phyloP scores from a whole-genome alignment of 2,113 vertebrate species.

The Hippocampus abdominalis region DNA sequence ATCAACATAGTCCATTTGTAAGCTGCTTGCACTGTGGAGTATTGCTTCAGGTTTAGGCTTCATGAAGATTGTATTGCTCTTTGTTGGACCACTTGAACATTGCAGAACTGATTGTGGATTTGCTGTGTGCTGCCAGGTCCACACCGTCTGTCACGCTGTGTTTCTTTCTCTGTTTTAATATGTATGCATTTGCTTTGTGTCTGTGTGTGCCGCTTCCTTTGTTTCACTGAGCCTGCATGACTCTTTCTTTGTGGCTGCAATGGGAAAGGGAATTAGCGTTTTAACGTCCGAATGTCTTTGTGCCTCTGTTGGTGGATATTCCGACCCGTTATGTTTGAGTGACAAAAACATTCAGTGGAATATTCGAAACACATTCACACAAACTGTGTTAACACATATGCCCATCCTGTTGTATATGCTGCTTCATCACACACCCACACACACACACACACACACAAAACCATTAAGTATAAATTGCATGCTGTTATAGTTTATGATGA shows the following conservation, averaged over 20 bases:
- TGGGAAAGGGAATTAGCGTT: conserved; percentile 20
- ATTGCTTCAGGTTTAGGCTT: conserved; percentile 15
- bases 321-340: conserved; percentile 2
- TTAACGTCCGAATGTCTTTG: conserved; percentile 33
- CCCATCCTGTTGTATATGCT: conserved; percentile 23
- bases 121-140: conserved; percentile 37
- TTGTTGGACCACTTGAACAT: conserved; percentile 9
- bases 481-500: conserved; percentile 11
- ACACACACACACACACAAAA: background rate
- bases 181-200: conserved; percentile 32
- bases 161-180: conserved; percentile 12
- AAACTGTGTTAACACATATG: conserved; percentile 25
- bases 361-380: conserved; percentile 16
- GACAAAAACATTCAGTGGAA: conserved; percentile 17
- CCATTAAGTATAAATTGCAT: conserved; percentile 3
- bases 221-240: conserved; percentile 20
- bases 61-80: conserved; percentile 17
- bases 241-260: conserved; percentile 46
- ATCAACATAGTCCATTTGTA: conserved; percentile 24
- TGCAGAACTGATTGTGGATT: conserved; percentile 17
- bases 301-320: conserved; percentile 15
- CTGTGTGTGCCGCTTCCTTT: conserved; percentile 23
- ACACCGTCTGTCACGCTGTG: conserved; percentile 35
- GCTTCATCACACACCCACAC: conserved; percentile 20
- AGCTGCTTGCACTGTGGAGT: conserved; percentile 12